A percentile compares a stretch with the other conserved stretches of the same genome.
Conservation (phyloP, 2,888 invertebrate species). For the Orthonevra nobilis region DNA sequence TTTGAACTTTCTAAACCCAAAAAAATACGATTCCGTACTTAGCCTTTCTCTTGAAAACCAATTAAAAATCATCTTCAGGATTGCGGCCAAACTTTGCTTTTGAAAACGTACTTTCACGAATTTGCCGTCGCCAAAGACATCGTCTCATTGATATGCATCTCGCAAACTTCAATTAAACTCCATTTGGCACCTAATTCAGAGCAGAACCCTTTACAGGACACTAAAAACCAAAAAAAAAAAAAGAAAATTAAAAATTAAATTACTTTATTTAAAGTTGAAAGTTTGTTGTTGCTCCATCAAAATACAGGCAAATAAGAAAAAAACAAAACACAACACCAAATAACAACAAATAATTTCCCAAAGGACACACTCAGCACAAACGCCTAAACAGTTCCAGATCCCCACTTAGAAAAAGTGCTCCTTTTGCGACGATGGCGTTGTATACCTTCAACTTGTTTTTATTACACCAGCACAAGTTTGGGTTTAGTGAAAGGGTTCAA, state of each 20-base stretch:
- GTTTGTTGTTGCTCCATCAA: constrained; percentile 11
- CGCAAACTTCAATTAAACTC: constrained; percentile 39
- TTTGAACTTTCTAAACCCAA: too few species aligned
- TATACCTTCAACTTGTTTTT: constrained; percentile 37
- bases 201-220: not conserved
- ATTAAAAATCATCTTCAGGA: too few species aligned
- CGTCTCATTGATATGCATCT: constrained; percentile 21
- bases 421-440: not conserved
- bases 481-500: constrained; percentile 43
- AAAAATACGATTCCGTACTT: too few species aligned
- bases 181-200: constrained; percentile 34
- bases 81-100: too few species aligned
- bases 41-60: too few species aligned
- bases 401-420: constrained; percentile 26
- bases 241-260: constrained; percentile 44
- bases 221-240: constrained; percentile 4
- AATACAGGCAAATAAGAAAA: too few species aligned
- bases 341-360: constrained; percentile 58
- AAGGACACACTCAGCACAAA: constrained; percentile 54
- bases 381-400: constrained; percentile 27
- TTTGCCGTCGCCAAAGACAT: too few species aligned
- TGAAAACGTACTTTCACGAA: too few species aligned
- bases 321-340: too few species aligned
- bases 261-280: constrained; percentile 40
- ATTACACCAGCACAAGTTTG: constrained; percentile 41